phyloP scores from a whole-genome alignment of 2,888 invertebrate species.

The Mystacides longicornis region DNA sequence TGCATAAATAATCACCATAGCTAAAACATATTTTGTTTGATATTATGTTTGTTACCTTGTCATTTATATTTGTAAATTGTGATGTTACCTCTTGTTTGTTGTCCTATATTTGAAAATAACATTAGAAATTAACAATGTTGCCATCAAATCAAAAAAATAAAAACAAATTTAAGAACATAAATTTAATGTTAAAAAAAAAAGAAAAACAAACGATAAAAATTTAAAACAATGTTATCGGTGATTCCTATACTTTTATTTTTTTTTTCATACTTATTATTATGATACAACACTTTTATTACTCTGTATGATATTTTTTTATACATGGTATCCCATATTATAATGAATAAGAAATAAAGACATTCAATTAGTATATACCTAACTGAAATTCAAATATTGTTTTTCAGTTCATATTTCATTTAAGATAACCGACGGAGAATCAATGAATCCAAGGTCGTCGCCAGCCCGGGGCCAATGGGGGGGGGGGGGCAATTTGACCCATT shows the following conservation, averaged over 20 bases:
- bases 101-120: conserved; percentile 1
- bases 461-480: too few relatives aligned
- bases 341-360: too few relatives aligned
- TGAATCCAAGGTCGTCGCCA: too few relatives aligned
- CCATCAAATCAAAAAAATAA: neutral
- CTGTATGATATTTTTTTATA: too few relatives aligned
- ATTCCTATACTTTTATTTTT: too few relatives aligned
- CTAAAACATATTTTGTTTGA: neutral
- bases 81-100: neutral
- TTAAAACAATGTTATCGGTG: too few relatives aligned
- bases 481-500: too few relatives aligned
- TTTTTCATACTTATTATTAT: neutral
- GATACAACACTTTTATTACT: neutral
- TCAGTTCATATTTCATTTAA: too few relatives aligned
- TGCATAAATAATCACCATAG: neutral
- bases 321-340: too few relatives aligned
- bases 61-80: neutral
- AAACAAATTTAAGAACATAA: neutral
- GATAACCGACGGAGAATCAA: too few relatives aligned
- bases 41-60: conserved; percentile 1
- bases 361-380: too few relatives aligned
- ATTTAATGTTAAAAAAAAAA: neutral
- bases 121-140: conserved; percentile 1
- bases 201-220: neutral
- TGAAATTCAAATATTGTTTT: too few relatives aligned